phyloP scores from a whole-genome alignment of 2,113 vertebrate species.

The Tapirus terrestris region DNA sequence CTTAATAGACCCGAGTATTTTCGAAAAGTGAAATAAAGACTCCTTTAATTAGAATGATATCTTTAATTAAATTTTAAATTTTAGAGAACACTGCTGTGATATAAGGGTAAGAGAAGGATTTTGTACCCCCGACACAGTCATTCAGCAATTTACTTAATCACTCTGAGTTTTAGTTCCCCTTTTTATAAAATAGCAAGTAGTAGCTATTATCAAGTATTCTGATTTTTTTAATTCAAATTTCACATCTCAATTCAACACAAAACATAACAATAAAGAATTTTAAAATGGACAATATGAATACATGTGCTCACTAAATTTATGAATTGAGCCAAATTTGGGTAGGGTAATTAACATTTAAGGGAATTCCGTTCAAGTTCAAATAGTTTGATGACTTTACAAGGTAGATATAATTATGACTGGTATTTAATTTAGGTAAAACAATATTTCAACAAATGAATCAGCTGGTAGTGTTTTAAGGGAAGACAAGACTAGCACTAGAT shows the following conservation, averaged over 20 bases:
- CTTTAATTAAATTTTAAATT: not conserved
- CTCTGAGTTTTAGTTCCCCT: not conserved
- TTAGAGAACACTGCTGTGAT: not conserved
- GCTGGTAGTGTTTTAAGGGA: not conserved
- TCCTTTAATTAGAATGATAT: not conserved
- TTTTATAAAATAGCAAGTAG: not conserved
- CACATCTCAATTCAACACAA: not conserved
- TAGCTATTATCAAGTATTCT: not conserved
- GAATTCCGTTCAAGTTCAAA: not conserved
- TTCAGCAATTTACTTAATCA: not conserved
- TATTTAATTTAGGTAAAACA: not conserved
- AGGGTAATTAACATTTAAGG: not conserved
- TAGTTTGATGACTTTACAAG: not conserved
- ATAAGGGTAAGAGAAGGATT: not conserved
- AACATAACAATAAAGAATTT: not conserved
- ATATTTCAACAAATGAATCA: not conserved
- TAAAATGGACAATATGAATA: not conserved
- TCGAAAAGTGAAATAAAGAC: not conserved
- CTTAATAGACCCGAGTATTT: not conserved
- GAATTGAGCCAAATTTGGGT: not conserved
- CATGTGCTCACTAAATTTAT: not conserved
- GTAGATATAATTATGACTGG: not conserved
- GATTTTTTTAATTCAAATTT: not conserved
- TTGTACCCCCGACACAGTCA: not conserved
- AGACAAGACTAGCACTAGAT: not conserved